Percentiles rank a stretch among this genome's conserved stretches.
Conservation (phyloP, 2,888 invertebrate species). For the Drosophila mimica region DNA sequence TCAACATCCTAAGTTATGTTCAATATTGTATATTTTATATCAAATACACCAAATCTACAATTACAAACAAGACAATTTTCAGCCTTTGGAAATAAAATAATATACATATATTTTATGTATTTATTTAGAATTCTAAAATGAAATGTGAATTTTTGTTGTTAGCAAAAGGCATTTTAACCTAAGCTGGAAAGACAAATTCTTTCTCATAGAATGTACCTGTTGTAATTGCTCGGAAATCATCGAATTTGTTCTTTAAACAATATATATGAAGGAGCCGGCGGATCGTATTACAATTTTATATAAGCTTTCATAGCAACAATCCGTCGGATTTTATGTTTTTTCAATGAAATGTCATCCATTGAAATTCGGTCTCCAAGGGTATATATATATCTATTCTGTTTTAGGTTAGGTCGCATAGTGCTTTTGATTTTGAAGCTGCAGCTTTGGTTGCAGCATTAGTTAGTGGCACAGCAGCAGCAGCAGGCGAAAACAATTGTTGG, state of each 20-base stretch:
- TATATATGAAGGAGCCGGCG: neutral
- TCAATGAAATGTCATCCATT: neutral
- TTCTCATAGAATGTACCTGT: neutral
- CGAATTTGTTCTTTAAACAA: too few species aligned
- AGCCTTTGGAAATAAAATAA: too few species aligned
- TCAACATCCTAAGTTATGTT: too few species aligned
- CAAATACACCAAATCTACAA: too few species aligned
- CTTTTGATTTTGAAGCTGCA: slow-evolving; percentile 39
- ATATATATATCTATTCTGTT: neutral
- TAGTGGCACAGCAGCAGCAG: slow-evolving; percentile 11
- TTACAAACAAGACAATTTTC: too few species aligned
- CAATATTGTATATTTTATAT: too few species aligned
- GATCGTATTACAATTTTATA: too few species aligned
- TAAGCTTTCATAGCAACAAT: too few species aligned
- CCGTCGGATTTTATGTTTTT: too few species aligned
- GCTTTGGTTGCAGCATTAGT: slow-evolving; percentile 2
- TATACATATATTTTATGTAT: too few species aligned
- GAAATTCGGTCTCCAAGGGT: neutral
- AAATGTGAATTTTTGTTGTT: slow-evolving; percentile 16
- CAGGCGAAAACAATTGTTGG: slow-evolving; percentile 43
- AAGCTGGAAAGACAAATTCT: neutral
- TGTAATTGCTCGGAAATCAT: too few species aligned
- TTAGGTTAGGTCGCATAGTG: slow-evolving; percentile 16
- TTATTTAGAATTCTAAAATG: too few species aligned
- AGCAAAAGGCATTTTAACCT: slow-evolving; percentile 40